Percentiles rank a stretch among this genome's conserved stretches.
These are phyloP conservation scores for Corvus cornix DNA, from an alignment of 2,113 vertebrate species.

Conservation along the genomic window DNA sequence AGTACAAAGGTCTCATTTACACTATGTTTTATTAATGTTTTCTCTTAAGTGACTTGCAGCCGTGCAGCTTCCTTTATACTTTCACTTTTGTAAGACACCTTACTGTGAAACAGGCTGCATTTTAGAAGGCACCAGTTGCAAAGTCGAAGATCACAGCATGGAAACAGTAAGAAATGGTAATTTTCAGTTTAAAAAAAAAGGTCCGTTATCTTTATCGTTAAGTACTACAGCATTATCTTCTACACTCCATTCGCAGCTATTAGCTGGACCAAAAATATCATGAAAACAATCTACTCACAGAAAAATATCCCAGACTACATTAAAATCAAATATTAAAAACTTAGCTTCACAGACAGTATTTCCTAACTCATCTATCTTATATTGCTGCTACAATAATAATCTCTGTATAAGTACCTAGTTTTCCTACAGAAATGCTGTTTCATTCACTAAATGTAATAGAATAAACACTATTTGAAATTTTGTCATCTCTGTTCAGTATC, in stretches of 20 bases:
- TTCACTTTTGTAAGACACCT: constrained; percentile 26
- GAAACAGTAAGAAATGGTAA: background rate
- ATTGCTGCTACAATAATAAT: background rate
- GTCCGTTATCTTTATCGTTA: background rate
- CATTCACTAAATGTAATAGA: background rate
- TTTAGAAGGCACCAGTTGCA: background rate
- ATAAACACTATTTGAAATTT: background rate
- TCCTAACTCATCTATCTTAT: background rate
- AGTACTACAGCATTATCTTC: background rate
- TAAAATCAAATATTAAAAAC: background rate
- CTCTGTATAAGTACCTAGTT: background rate
- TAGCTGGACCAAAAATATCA: background rate
- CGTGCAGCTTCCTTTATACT: background rate
- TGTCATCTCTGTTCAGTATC: background rate
- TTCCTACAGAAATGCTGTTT: background rate
- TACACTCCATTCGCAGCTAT: background rate
- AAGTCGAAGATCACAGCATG: background rate
- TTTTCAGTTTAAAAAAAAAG: background rate
- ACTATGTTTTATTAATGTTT: constrained; percentile 24
- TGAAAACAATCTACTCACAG: background rate
- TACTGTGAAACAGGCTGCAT: background rate
- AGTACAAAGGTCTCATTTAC: constrained; percentile 2
- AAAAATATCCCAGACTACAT: background rate
- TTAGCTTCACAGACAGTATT: background rate
- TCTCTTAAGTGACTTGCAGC: constrained; percentile 25